phyloP scores from a whole-genome alignment of 2,113 vertebrate genomes.

The Lagopus muta region DNA sequence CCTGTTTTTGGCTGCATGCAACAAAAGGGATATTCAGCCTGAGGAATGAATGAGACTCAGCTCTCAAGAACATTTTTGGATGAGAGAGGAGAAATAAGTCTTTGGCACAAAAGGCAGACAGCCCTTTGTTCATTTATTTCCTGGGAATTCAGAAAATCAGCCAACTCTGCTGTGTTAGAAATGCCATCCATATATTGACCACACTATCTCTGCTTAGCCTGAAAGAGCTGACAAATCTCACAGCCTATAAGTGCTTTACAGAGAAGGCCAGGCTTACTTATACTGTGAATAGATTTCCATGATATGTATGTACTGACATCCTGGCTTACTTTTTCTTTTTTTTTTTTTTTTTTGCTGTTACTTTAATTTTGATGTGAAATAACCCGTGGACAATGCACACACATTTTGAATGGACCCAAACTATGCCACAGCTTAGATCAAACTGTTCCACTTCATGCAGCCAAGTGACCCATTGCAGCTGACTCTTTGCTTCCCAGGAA shows the following conservation, averaged over 20 bases:
- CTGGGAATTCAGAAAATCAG: slow-evolving; percentile 7
- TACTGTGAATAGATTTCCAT: neutral
- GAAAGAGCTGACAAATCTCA: neutral
- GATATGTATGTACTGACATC: neutral
- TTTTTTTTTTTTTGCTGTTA: neutral
- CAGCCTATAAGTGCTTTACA: neutral
- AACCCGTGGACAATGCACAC: neutral
- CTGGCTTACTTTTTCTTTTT: neutral
- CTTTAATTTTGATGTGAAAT: neutral
- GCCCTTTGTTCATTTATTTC: neutral
- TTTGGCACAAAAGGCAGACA: neutral
- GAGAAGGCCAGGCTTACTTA: neutral
- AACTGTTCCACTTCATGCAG: neutral
- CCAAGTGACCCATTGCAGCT: neutral
- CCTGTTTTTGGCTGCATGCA: neutral
- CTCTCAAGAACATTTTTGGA: neutral
- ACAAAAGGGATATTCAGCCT: neutral
- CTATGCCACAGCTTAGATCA: neutral
- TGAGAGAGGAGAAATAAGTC: neutral
- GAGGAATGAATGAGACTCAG: neutral
- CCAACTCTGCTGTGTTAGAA: neutral
- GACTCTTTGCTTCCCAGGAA: slow-evolving; percentile 53
- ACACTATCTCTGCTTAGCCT: neutral
- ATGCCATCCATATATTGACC: neutral
- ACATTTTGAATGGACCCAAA: neutral